Base-by-base conservation (phyloP, 2,113 vertebrate genomes). In the human (Homo sapiens) region DNA sequence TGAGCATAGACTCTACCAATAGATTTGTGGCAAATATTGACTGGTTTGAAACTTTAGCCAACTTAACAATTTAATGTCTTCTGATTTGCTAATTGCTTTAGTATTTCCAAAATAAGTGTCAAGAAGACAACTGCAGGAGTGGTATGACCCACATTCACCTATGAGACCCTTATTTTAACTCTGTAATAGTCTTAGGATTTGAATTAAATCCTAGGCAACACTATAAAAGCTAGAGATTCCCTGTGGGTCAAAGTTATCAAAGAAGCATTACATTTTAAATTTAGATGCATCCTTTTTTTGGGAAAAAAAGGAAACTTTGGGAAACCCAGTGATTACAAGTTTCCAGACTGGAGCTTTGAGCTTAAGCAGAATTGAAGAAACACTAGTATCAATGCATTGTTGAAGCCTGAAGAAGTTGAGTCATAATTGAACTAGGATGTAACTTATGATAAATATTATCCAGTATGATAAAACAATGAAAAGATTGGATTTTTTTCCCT, bases 41-140 rank as follows among this genome's bases (percentile, higher is more conserved):
- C 4, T 9, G 3, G 5, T 52, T 95, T 94, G 38, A 94, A 85
- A 89, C 22, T 76, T 93, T 22, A 73, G 23, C 72, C 73, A 92
- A 27, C 4, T 61, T 81, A 80, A 48, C 52, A 92, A 84, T 95
- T 87, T 96, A 43, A 76, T 66, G 25, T 13, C 14, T 1, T 95
- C 20, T 95, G 35, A 59, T 81, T 85, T 95, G 32, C 9, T 93
- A 90, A 80, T 92, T 80, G 27, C 18, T 82, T 95, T 84, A 50
- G 3, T 30, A 5, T n/a, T 95, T 92, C 84, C 84, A 79, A 88
- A 93, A 89, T 72, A 38, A 94, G 16, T 78, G 32, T 84, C 35
- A 66, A 89, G 23, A 43, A 83, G 52, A 85, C 25, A 50, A 89
- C 23, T 91, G 6, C 23, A 66, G 45, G 18, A 85, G 12, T 85